Base-by-base conservation (phyloP, 2,113 vertebrate genomes). In the Talpa occidentalis region DNA sequence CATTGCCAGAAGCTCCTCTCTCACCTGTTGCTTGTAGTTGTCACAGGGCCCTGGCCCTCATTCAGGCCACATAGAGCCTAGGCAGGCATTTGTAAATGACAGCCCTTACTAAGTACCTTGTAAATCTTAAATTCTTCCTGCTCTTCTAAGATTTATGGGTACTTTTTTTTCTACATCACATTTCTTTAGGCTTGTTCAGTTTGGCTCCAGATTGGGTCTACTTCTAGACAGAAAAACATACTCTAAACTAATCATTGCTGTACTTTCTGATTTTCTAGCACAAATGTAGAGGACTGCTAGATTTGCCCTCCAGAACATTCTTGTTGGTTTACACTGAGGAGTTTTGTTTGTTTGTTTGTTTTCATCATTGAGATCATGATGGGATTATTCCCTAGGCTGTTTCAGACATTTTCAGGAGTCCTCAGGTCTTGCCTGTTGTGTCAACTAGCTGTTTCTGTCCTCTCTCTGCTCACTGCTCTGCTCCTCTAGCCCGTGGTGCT, bases 71-170 rank as follows among this genome's bases (percentile, higher is more conserved):
- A 0, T 1, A 7, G 37, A 56, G 52, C 54, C 14, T 64, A 5
- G 0, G 2, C 22, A 73, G 37, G 22, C 72, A 72, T 72, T 44
- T 37, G n/a, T 32, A 35, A 86, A 40, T 22, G 59, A 62, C 10
- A 28, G 19, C 52, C 1, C 0, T 80, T 89, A 28, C 24, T 89
- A 54, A 85, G 92, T 32, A 70, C 28, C 60, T 77, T 76, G 35
- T 44, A 77, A 40, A 54, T 67, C 80, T 93, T 32, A n/a, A 90
- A 42, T 72, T 89, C 86, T 67, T 82, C 40, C 44, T 54, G 30
- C 35, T 72, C 11, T 59, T 40, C 35, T 24, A n/a, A 44, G 54
- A 77, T 56, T 52, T 47, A 24, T 59, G 42, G 24, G 19, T 40
- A 21, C 54, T 66, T 44, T 70, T 44, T 54, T 24, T 73, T 42